Conservation (phyloP, 2,888 invertebrate species). For the Crepidodera aurea region DNA sequence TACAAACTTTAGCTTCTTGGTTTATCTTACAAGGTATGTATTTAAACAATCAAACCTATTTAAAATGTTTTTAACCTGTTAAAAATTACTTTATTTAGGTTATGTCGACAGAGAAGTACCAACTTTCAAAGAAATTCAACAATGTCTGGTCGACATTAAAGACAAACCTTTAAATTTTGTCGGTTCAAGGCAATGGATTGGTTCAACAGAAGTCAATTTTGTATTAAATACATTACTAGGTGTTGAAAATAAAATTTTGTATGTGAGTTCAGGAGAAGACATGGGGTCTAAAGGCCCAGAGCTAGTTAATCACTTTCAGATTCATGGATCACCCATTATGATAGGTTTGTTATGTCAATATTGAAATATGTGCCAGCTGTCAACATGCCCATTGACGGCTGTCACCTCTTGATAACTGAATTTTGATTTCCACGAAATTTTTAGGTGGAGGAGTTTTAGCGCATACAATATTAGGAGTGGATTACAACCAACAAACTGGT, state of each 20-base stretch:
- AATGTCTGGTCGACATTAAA: constrained; percentile 91
- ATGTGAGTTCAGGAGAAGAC: constrained; percentile 86
- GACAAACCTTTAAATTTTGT: constrained; percentile 90
- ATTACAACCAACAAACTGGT: constrained; percentile 81
- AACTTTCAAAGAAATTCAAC: constrained; percentile 86
- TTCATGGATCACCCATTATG: constrained; percentile 96
- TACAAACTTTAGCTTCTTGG: constrained; percentile 98
- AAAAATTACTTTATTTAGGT: constrained; percentile 52
- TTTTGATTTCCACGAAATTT: no score
- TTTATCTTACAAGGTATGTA: constrained; percentile 74
- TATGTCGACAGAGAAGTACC: constrained; percentile 81
- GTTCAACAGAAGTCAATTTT: constrained; percentile 95
- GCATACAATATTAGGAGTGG: constrained; percentile 96
- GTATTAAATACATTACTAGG: constrained; percentile 84
- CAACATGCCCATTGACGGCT: no score
- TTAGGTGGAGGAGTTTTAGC: constrained; percentile 95
- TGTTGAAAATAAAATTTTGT: constrained; percentile 81
- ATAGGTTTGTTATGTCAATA: constrained; percentile 81
- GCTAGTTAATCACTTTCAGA: constrained; percentile 88
- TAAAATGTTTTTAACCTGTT: background rate
- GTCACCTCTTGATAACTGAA: no score
- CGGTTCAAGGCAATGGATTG: constrained; percentile 96
- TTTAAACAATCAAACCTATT: no score
- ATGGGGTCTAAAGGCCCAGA: constrained; percentile 81
- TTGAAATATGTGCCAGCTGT: no score